Conservation (phyloP, 2,888 invertebrate species). For the Cartodere bifasciata region DNA sequence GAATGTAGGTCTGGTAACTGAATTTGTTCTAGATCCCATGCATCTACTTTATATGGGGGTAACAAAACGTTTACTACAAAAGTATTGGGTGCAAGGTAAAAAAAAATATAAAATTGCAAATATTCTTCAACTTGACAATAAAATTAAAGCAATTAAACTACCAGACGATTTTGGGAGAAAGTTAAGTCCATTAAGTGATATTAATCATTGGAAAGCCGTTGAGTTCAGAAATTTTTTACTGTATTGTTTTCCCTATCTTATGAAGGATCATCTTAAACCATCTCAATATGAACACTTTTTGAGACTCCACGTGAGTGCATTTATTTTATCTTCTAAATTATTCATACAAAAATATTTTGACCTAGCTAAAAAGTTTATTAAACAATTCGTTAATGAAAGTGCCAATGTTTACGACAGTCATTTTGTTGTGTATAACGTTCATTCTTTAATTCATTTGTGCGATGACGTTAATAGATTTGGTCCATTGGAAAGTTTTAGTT, state of each 20-base stretch:
- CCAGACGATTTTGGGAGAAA: constrained; percentile 7
- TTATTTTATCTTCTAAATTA: constrained; percentile 4
- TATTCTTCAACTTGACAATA: too few species aligned
- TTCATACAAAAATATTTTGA: constrained; percentile 7
- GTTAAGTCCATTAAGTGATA: constrained; percentile 5
- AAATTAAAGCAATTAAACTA: too few species aligned
- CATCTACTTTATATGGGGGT: too few species aligned
- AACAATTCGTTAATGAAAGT: constrained; percentile 1
- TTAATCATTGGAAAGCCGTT: constrained; percentile 6
- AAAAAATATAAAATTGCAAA: too few species aligned
- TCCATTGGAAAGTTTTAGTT: constrained; percentile 2
- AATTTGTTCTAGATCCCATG: too few species aligned
- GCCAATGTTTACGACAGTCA: constrained; percentile 7
- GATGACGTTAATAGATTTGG: constrained; percentile 7
- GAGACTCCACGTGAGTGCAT: neutral
- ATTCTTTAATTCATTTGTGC: constrained; percentile 6
- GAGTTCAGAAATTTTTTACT: constrained; percentile 8
- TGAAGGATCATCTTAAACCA: constrained; percentile 6
- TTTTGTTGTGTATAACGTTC: constrained; percentile 10
- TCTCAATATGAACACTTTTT: constrained; percentile 6
- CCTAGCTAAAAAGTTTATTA: constrained; percentile 5
- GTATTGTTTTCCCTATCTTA: constrained; percentile 6
- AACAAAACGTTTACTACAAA: too few species aligned
- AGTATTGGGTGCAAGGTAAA: too few species aligned
- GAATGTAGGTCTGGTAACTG: too few species aligned